These are phyloP conservation scores for Bubo scandiacus DNA, from an alignment of 2,113 vertebrate species.

Conservation along the genomic window DNA sequence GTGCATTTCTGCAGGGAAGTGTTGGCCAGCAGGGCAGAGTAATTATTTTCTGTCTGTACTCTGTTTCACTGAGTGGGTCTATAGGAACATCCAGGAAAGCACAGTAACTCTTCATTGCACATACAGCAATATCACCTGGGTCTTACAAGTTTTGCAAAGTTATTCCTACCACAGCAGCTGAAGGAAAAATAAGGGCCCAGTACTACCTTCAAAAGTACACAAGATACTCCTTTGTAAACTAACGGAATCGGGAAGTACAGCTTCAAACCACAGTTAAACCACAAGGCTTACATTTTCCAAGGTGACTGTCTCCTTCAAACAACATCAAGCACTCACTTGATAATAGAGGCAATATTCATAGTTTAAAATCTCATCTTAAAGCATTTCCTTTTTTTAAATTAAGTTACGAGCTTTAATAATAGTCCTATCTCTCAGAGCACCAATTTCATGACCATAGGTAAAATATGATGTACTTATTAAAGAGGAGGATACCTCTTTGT, in stretches of 20 bases:
- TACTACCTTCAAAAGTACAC: background rate
- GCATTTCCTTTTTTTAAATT: background rate
- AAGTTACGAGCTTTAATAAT: background rate
- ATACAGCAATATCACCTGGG: background rate
- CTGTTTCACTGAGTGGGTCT: background rate
- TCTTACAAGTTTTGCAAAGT: background rate
- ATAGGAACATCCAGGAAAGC: background rate
- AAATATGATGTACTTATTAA: background rate
- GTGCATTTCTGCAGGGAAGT: background rate
- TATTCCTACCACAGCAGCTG: background rate
- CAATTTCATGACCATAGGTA: background rate
- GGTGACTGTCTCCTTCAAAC: background rate
- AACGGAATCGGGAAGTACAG: background rate
- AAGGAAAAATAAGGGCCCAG: background rate
- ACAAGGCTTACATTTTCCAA: background rate
- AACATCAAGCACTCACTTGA: background rate
- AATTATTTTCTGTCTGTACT: background rate
- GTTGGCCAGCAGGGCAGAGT: background rate
- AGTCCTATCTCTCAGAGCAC: background rate
- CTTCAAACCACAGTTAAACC: background rate
- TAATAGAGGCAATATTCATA: background rate
- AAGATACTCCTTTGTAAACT: background rate
- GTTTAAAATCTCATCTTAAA: background rate
- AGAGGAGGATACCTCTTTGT: background rate
- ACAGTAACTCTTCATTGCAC: background rate